These are phyloP conservation scores for Helogale parvula DNA, from an alignment of 2,113 vertebrate species.

Conservation along the genomic window DNA sequence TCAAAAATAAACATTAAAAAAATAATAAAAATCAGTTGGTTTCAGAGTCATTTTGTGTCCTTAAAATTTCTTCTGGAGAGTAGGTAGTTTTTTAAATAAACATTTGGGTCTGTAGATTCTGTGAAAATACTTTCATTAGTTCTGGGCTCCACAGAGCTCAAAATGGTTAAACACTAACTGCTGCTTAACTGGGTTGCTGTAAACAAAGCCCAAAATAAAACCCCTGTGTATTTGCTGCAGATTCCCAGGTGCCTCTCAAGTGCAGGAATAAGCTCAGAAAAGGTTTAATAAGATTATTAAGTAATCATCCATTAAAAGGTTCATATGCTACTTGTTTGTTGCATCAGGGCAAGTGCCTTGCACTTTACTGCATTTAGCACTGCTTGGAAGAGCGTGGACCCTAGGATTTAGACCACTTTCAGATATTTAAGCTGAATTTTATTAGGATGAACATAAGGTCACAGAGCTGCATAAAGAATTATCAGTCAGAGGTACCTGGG, in stretches of 20 bases:
- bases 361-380: background rate
- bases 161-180: conserved; percentile 47
- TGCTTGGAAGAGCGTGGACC: background rate
- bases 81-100: background rate
- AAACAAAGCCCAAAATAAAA: conserved; percentile 50
- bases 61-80: background rate
- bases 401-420: background rate
- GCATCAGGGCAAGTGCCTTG: background rate
- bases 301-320: background rate
- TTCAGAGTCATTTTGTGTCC: background rate
- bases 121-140: conserved; percentile 48
- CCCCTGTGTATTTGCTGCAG: conserved; percentile 49
- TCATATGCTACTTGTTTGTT: background rate
- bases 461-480: background rate
- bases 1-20: too few relatives aligned
- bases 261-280: conserved; percentile 39
- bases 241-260: conserved; percentile 34
- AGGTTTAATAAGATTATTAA: conserved; percentile 52
- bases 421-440: background rate
- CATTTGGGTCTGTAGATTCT: background rate
- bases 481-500: too few relatives aligned
- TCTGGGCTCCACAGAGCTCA: conserved; percentile 13
- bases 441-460: background rate
- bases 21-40: background rate
- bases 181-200: background rate